A percentile compares a stretch with the other conserved stretches of the same genome.
Conservation (phyloP, 23 tunicate species). For the Oikopleura dioica region DNA sequence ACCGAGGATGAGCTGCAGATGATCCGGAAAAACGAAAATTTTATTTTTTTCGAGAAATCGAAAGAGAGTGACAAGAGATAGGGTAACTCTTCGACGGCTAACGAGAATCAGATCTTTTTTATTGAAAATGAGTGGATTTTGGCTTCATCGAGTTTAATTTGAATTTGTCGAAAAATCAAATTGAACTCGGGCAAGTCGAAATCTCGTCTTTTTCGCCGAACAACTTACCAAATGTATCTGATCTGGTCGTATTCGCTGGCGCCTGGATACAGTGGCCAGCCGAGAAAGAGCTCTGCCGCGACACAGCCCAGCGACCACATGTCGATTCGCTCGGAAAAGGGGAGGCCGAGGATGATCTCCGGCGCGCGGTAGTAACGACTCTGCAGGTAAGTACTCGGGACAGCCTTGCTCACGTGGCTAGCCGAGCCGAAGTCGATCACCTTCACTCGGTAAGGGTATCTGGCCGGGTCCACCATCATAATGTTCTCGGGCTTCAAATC, state of each 20-base stretch:
- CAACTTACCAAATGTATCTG: not conserved
- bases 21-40: too few relatives aligned
- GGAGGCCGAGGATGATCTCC: slow-evolving; percentile 74
- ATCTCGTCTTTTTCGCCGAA: not conserved
- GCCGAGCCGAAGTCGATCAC: slow-evolving; percentile 98
- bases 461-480: slow-evolving; percentile 75
- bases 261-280: slow-evolving; percentile 39
- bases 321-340: slow-evolving; percentile 72
- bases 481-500: slow-evolving; percentile 96
- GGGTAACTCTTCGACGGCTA: too few relatives aligned
- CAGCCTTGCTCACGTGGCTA: slow-evolving; percentile 58
- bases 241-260: slow-evolving; percentile 83
- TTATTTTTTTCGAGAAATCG: too few relatives aligned
- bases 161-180: not conserved
- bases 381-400: slow-evolving; percentile 74
- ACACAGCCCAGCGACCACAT: slow-evolving; percentile 99
- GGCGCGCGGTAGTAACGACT: slow-evolving; percentile 88
- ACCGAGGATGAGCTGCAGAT: too few relatives aligned
- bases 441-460: slow-evolving; percentile 81
- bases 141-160: not conserved
- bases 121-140: not conserved
- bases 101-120: not conserved
- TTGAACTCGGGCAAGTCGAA: not conserved
- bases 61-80: too few relatives aligned
- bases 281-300: slow-evolving; percentile 73